Base-by-base conservation (phyloP, 2,113 vertebrate species). In the Lanius collurio region DNA sequence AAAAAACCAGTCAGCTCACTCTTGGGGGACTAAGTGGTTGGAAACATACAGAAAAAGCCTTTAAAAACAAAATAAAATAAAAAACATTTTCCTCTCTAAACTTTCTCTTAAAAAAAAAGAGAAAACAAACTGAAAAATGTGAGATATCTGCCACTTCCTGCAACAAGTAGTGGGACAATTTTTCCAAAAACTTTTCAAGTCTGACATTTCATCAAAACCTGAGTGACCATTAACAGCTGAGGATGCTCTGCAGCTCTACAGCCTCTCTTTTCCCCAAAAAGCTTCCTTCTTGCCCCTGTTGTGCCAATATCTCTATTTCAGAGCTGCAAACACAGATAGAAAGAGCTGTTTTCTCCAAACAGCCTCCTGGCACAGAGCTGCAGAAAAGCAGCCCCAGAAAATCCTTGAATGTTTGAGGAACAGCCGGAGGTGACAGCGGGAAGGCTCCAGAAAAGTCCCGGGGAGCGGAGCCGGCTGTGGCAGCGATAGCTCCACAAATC, bases 281-380 rank as follows among this genome's bases (percentile, higher is more conserved):
- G 4, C n/a, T 81, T 30, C 47, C 28, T 41, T 7, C 16, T 55
- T 2, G 1, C 52, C n/a, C 75, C n/a, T 27, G 6, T 11, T 35
- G 30, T 46, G 26, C 11, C 53, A 23, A 11, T 33, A 31, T 62
- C 31, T 57, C 13, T 47, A 2, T 39, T 82, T 76, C 5, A 42
- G 39, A 42, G 13, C 30, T 6, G 19, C 30, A 70, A 63, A 63
- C 28, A 13, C 10, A 28, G 19, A 15, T 6, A 64, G 17, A 86
- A 64, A 35, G 41, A 49, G 23, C 1, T 15, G 15, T 3, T 93
- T 63, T 33, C 31, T 35, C 62, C 3, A 1, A 60, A 70, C 11
- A 33, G 3, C 30, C 6, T 37, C 37, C 37, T 8, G 37, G 37
- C 37, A 37, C 0, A 0, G 53, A 64, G 33, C 59, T 84, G 57